Evolutionary conservation across 1,140 invertebrate species (phyloP).

Genomic region (Mactra quadrangularis): DNA sequence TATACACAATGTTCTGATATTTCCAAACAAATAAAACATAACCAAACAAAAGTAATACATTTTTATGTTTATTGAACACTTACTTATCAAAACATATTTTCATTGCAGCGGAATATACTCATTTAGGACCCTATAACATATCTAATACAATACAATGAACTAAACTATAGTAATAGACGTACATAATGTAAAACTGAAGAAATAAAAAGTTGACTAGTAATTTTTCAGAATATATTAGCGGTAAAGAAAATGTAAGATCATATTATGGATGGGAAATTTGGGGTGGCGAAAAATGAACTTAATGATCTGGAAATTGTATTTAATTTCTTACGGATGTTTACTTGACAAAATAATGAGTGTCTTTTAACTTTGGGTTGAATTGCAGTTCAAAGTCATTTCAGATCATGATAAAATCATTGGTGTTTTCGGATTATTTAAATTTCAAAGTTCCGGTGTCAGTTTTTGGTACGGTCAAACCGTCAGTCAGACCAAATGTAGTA

Average conservation of each 20-base stretch:
- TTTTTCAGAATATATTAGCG: neutral
- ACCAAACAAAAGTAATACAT: too few species aligned
- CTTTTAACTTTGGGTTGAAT: too few species aligned
- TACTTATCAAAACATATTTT: constrained; percentile 52
- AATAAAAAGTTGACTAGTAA: constrained; percentile 29
- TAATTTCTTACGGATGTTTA: too few species aligned
- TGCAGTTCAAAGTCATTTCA: too few species aligned
- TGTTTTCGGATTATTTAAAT: too few species aligned
- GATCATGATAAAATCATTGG: too few species aligned
- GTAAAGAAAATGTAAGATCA: neutral
- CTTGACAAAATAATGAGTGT: too few species aligned
- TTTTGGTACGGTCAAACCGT: too few species aligned
- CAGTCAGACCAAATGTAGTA: constrained; percentile 17
- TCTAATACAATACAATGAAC: constrained; percentile 35
- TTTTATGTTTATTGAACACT: constrained; percentile 52
- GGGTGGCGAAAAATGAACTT: neutral
- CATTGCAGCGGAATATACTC: constrained; percentile 40
- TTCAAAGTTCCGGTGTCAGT: too few species aligned
- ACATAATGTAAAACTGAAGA: neutral
- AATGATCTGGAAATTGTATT: too few species aligned
- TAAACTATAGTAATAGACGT: constrained; percentile 30
- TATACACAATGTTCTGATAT: too few species aligned
- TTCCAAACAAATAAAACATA: too few species aligned
- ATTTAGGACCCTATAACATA: constrained; percentile 1
- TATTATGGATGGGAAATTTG: constrained; percentile 4